A percentile compares a stretch with the other conserved stretches of the same genome.
phyloP scores from a whole-genome alignment of 2,113 vertebrate species.

The Salvelinus fontinalis region DNA sequence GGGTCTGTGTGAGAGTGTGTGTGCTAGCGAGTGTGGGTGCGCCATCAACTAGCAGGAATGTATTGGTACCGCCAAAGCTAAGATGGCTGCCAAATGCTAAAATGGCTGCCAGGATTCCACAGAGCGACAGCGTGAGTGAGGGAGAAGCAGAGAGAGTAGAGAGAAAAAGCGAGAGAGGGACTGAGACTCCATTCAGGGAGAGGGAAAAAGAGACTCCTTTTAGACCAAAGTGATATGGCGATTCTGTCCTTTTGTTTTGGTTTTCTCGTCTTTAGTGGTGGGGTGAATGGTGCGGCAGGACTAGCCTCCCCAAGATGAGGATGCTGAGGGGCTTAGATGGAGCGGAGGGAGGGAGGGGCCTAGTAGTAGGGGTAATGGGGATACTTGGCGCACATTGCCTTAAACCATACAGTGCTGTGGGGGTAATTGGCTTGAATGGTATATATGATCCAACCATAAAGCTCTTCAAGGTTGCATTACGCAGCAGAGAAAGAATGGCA shows the following conservation, averaged over 20 bases:
- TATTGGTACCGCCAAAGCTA: constrained; percentile 83
- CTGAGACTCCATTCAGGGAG: constrained; percentile 14
- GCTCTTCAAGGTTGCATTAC: constrained; percentile 47
- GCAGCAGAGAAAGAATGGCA: constrained; percentile 48
- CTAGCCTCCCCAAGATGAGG: constrained; percentile 52
- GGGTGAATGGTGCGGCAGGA: constrained; percentile 44
- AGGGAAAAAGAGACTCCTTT: constrained; percentile 42
- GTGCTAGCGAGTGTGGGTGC: constrained; percentile 49
- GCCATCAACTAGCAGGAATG: constrained; percentile 78
- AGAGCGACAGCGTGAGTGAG: constrained; percentile 67
- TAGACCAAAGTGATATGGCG: constrained; percentile 33
- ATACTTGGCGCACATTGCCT: constrained; percentile 50
- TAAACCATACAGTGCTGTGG: constrained; percentile 44
- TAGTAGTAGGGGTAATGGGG: not conserved
- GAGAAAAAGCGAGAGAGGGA: constrained; percentile 21
- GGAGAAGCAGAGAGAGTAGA: constrained; percentile 47
- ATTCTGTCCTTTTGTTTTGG: constrained; percentile 41
- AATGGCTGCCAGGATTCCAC: constrained; percentile 90
- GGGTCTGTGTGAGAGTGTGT: constrained; percentile 39
- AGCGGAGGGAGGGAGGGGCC: constrained; percentile 19
- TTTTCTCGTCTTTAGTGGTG: constrained; percentile 51
- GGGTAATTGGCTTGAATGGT: constrained; percentile 49
- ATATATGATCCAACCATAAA: constrained; percentile 57
- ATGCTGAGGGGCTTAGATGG: constrained; percentile 46
- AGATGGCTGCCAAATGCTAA: constrained; percentile 97